Percentiles rank a stretch among this genome's conserved stretches.
phyloP scores from a whole-genome alignment of 2,888 invertebrate species.

The Sinopyrophorus schimmeli region DNA sequence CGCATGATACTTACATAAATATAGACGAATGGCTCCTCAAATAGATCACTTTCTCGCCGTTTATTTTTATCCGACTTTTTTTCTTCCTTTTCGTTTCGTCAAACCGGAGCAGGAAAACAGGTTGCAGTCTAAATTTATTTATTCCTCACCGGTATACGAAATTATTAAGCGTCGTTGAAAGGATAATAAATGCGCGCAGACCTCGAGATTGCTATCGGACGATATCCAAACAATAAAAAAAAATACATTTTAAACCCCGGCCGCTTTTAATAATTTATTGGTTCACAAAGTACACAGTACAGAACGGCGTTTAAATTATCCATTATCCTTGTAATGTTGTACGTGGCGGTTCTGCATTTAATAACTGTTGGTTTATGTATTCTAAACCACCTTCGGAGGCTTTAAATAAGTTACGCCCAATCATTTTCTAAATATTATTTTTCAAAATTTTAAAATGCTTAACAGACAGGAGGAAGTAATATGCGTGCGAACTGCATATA shows the following conservation, averaged over 20 bases:
- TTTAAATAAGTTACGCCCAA: too few relatives aligned
- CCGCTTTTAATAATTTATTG: constrained; percentile 15
- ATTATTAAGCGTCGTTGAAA: constrained; percentile 19
- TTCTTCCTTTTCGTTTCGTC: too few relatives aligned
- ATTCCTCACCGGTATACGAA: constrained; percentile 10
- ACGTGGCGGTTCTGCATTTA: constrained; percentile 2
- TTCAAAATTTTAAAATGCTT: too few relatives aligned
- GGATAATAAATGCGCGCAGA: constrained; percentile 15
- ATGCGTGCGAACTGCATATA: too few relatives aligned
- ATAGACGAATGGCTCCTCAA: constrained; percentile 8
- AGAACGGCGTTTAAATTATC: background rate
- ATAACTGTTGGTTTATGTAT: too few relatives aligned
- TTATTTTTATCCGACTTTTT: constrained; percentile 7
- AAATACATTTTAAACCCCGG: constrained; percentile 15
- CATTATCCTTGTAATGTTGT: background rate
- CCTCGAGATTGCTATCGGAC: constrained; percentile 15
- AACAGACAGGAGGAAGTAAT: too few relatives aligned
- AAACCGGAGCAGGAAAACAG: constrained; percentile 17
- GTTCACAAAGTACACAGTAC: background rate
- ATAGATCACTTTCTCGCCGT: constrained; percentile 12
- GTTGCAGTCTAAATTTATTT: constrained; percentile 19
- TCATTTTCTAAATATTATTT: too few relatives aligned
- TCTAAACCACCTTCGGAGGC: too few relatives aligned
- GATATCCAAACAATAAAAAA: constrained; percentile 5
- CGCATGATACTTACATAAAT: constrained; percentile 11